phyloP scores from a whole-genome alignment of 2,888 invertebrate species.

The Cephus sareptanus region DNA sequence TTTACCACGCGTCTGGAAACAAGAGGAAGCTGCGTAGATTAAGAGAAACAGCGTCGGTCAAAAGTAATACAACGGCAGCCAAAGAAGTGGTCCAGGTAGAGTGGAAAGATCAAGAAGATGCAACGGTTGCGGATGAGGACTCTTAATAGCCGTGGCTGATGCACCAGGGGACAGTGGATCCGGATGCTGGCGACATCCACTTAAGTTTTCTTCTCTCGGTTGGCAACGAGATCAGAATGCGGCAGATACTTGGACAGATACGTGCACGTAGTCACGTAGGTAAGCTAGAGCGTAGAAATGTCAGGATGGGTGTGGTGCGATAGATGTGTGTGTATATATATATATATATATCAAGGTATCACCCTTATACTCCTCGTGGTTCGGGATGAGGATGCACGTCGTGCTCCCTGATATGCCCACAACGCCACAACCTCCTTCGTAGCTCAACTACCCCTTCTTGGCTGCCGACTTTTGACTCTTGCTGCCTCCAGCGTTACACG shows the following conservation, averaged over 20 bases:
- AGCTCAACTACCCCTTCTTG: not conserved
- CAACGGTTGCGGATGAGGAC: not conserved
- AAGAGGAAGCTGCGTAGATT: not conserved
- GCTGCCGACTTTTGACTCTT: not conserved
- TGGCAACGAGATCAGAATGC: not conserved
- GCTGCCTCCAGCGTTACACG: not conserved
- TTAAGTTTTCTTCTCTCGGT: not conserved
- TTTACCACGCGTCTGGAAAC: not conserved
- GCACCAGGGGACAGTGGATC: not conserved
- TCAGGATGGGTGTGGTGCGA: not conserved
- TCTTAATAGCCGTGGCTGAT: not conserved
- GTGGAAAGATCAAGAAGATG: not conserved
- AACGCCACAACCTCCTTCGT: not conserved
- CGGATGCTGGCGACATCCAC: not conserved
- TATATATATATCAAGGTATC: not conserved
- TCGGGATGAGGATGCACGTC: slow-evolving; percentile 4
- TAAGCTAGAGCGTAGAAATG: not conserved
- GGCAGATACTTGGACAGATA: not conserved
- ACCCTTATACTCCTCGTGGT: not conserved
- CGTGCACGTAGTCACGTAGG: not conserved
- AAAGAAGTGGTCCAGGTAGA: not conserved
- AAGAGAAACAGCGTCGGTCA: not conserved
- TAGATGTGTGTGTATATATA: not conserved
- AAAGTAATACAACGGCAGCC: not conserved
- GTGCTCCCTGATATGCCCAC: slow-evolving; percentile 4